Base-by-base conservation (phyloP, 2,113 vertebrate species). In the Indri indri region DNA sequence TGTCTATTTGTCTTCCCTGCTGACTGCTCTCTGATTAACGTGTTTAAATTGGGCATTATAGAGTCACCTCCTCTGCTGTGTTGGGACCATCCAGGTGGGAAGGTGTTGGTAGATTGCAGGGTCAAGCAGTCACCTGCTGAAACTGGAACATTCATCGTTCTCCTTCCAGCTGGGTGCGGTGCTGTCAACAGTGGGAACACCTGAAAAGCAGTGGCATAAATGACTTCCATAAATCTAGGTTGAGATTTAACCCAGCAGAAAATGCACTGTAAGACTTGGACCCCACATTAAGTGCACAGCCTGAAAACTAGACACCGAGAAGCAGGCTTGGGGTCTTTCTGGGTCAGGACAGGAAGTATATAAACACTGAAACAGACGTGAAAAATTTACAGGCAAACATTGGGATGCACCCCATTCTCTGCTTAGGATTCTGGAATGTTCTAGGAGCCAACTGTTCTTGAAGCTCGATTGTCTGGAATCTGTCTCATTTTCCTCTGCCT, bases 61-160 rank as follows among this genome's bases (percentile, higher is more conserved):
- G 42, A 10, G 13, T 40, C 27, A 8, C 16, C 13, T 20, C 5
- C 12, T 45, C 54, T 47, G 23, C 23, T 54, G 3, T 37, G 5
- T 0, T 18, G 45, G 3, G 42, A 13, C 32, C 30, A 42, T 8
- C 13, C 11, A n/a, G 5, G 1, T 20, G 6, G 59, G 27, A 27
- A n/a, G 8, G 18, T 12, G 10, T 32, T 89, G 59, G 34, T 13
- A 45, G 52, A 57, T 9, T 6, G 3, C 17, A 73, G 13, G 5
- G 27, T 57, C 22, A 32, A 50, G 14, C 5, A 45, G 22, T 50
- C 9, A 9, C 9, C 5, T 70, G 42, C 32, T 77, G 34, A 50
- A 76, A 47, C 0, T 16, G 25, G 42, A 8, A 1, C 6, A 8
- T 52, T 40, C 7, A 1, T 50, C 14, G 3, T 89, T 30, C 13